Evolutionary conservation across 2,797 vertebrate species (phyloP).

Genomic region (Enteromius argenteus): DNA sequence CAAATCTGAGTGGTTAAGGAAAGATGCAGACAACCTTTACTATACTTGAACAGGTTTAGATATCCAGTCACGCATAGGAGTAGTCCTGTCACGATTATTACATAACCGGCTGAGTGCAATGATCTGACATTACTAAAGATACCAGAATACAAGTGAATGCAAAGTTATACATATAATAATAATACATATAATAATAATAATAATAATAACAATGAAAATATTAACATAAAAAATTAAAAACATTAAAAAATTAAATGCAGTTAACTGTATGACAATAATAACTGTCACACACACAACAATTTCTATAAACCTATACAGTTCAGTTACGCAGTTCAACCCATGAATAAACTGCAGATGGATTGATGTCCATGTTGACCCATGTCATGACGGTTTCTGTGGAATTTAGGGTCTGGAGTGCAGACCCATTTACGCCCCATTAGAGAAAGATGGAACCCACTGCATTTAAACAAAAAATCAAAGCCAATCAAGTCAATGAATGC

Average conservation of each 20-base stretch:
- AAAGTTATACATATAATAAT: not conserved
- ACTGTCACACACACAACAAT: not conserved
- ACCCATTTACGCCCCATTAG: not conserved
- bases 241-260: not conserved
- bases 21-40: not conserved
- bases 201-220: not conserved
- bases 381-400: not conserved
- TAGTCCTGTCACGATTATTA: not conserved
- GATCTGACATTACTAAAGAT: not conserved
- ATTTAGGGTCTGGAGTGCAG: not conserved
- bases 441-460: conserved; percentile 30
- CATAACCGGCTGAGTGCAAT: not conserved
- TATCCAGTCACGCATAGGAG: not conserved
- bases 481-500: conserved; percentile 28
- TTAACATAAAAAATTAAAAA: not conserved
- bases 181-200: no score
- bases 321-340: not conserved
- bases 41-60: conserved; percentile 14
- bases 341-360: not conserved
- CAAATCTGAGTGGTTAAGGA: conserved; percentile 46
- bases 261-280: not conserved
- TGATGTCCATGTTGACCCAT: not conserved
- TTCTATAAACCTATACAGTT: not conserved
- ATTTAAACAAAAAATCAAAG: conserved; percentile 42
- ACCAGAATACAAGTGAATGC: not conserved